Conservation (phyloP, 2,888 invertebrate species). For the Syritta pipiens region DNA sequence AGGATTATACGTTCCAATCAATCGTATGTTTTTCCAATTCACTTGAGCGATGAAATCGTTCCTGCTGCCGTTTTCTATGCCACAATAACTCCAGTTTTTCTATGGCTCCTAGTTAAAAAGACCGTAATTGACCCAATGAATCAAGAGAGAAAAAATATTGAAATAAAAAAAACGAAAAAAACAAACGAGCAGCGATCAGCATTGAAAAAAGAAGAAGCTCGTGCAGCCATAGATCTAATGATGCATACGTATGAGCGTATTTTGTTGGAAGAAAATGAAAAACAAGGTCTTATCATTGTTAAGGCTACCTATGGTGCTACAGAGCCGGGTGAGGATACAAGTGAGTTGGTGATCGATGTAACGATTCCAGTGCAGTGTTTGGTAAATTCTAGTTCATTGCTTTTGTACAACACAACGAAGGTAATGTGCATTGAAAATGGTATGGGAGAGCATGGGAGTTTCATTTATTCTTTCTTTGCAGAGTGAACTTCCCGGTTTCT, state of each 20-base stretch:
- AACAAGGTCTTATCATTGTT: slow-evolving; percentile 91
- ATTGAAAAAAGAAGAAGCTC: slow-evolving; percentile 91
- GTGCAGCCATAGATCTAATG: slow-evolving; percentile 94
- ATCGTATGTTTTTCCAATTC: slow-evolving; percentile 92
- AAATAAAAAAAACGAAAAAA: slow-evolving; percentile 90
- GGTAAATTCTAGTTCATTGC: slow-evolving; percentile 93
- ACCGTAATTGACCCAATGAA: slow-evolving; percentile 91
- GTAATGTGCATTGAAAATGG: slow-evolving; percentile 79
- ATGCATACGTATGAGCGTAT: slow-evolving; percentile 92
- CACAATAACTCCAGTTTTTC: slow-evolving; percentile 90
- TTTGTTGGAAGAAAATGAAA: slow-evolving; percentile 88
- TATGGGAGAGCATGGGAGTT: background rate
- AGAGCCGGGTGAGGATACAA: slow-evolving; percentile 74
- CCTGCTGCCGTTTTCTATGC: slow-evolving; percentile 96
- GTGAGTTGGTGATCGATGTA: slow-evolving; percentile 86
- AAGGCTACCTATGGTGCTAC: slow-evolving; percentile 91
- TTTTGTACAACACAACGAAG: slow-evolving; percentile 91
- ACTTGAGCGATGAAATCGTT: slow-evolving; percentile 92
- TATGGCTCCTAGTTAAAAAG: slow-evolving; percentile 90
- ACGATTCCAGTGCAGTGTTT: slow-evolving; percentile 97
- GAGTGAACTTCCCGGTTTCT: slow-evolving; percentile 97
- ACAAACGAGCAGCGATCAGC: slow-evolving; percentile 86
- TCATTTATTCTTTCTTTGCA: slow-evolving; percentile 79
- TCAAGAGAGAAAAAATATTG: slow-evolving; percentile 87
- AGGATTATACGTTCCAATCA: slow-evolving; percentile 93